These are phyloP conservation scores for Aurelia aurita complex sp. Pacific DNA, from an alignment of 30 jellyfish, hydroid and myxozoan species.

Conservation along the genomic window DNA sequence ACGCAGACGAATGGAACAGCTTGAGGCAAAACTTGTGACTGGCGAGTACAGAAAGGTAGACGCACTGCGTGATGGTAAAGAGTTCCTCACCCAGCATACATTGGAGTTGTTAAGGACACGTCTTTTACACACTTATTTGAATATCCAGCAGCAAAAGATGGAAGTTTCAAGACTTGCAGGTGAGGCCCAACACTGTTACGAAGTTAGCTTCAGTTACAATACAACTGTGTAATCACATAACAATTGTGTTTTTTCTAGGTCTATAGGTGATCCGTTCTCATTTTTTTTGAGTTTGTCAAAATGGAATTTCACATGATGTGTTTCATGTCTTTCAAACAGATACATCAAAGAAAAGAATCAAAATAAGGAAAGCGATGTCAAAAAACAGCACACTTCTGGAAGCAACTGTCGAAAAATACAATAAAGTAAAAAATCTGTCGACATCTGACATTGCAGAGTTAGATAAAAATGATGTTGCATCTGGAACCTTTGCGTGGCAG, in stretches of 20 bases:
- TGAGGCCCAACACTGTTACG: background rate
- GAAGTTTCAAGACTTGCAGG: background rate
- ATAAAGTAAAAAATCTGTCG: background rate
- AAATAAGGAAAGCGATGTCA: constrained; percentile 5
- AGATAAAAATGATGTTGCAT: background rate
- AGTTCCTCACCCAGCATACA: background rate
- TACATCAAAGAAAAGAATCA: constrained; percentile 7
- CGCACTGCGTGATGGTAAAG: background rate
- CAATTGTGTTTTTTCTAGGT: no score
- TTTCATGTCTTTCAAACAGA: background rate
- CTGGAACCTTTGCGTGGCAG: constrained; percentile 9
- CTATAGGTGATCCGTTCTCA: no score
- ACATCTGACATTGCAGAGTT: background rate
- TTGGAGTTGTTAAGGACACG: background rate
- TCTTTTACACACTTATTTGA: background rate
- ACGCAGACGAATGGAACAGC: background rate
- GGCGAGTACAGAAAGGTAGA: background rate
- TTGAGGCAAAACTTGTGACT: background rate
- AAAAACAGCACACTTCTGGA: background rate
- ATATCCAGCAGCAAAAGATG: background rate
- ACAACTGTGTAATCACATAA: no score
- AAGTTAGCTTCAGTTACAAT: no score
- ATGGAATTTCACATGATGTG: background rate
- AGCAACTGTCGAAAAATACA: constrained; percentile 2
- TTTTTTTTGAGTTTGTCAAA: no score